Conservation (phyloP, 2,113 vertebrate genomes). For the Ursus arctos region DNA sequence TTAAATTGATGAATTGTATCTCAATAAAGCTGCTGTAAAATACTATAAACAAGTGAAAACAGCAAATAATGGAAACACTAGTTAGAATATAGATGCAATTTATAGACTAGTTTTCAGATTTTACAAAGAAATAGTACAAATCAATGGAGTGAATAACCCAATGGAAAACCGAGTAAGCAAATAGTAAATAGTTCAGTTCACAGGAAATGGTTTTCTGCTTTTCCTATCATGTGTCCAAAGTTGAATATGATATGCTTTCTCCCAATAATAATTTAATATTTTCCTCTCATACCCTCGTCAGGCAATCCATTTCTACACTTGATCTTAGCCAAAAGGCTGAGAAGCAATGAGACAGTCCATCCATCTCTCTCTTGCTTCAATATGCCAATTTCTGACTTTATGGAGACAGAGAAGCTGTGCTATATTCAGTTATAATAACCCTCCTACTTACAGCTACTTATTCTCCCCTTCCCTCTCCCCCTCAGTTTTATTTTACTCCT, state of each 20-base stretch:
- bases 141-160: not conserved
- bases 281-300: conserved; percentile 1
- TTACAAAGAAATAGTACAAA: conserved; percentile 25
- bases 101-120: conserved; percentile 7
- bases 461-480: not conserved
- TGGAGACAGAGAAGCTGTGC: not conserved
- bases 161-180: not conserved
- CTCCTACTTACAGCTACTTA: not conserved
- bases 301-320: not conserved
- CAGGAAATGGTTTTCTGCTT: conserved; percentile 45
- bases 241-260: conserved; percentile 44
- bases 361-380: not conserved
- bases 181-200: not conserved
- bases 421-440: not conserved
- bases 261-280: conserved; percentile 68
- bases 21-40: not conserved
- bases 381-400: conserved; percentile 55
- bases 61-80: not conserved
- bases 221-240: conserved; percentile 49
- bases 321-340: too few species aligned
- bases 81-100: not conserved
- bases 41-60: not conserved
- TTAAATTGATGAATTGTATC: not conserved
- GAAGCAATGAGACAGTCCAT: not conserved
- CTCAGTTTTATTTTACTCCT: not conserved